These are phyloP conservation scores for Astropecten irregularis DNA, from an alignment of 53 echinoderm and acorn worm species.

Conservation along the genomic window DNA sequence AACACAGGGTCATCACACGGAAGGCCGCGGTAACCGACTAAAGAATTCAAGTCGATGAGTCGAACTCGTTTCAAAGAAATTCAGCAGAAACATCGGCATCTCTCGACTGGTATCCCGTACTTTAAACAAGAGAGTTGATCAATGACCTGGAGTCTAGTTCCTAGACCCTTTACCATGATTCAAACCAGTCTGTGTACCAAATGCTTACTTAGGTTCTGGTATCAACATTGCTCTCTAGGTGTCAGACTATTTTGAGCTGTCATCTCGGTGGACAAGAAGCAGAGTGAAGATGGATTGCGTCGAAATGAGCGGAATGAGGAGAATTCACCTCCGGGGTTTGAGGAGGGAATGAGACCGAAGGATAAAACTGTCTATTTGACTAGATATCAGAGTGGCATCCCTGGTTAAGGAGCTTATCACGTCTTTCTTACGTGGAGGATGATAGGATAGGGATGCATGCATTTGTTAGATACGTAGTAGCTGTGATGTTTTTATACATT, in stretches of 20 bases:
- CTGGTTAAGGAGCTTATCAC: too few species aligned
- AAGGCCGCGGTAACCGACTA: not conserved
- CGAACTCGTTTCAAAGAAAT: too few species aligned
- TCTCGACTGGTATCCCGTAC: not conserved
- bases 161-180: not conserved
- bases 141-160: slow-evolving; percentile 1
- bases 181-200: not conserved
- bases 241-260: slow-evolving; percentile 32
- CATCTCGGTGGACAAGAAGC: not conserved
- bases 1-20: not conserved
- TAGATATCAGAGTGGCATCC: too few species aligned
- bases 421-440: too few species aligned
- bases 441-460: too few species aligned
- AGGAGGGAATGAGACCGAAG: too few species aligned
- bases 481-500: too few species aligned
- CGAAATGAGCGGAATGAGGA: slow-evolving; percentile 15
- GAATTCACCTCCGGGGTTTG: slow-evolving; percentile 33
- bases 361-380: too few species aligned
- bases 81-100: not conserved
- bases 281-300: slow-evolving; percentile 9
- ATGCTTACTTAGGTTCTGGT: too few species aligned
- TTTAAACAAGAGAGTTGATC: slow-evolving; percentile 7
- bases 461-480: too few species aligned
- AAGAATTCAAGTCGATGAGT: too few species aligned
- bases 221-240: not conserved